Evolutionary conservation across 1,140 invertebrate species (phyloP), one percentile per base, ranked within the genome.

Genomic region (Vanessa tameamea): DNA sequence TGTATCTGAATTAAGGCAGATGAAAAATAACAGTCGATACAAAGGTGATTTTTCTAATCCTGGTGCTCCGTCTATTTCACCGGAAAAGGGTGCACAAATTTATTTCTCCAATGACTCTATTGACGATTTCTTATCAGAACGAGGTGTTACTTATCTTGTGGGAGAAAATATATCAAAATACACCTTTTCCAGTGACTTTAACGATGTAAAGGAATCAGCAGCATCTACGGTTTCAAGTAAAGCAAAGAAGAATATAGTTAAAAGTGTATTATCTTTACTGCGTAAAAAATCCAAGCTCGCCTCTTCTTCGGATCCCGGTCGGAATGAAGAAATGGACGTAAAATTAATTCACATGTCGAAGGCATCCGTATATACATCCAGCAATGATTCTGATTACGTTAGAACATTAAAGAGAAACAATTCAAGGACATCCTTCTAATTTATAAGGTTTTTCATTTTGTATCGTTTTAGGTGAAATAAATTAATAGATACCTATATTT

Each of bases 51-150:
- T 68, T 65, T 74, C 72, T 11, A 82, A 78, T 65, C 75, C 71
- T 47, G 69, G 20, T 13, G 71, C 79, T 11, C 63, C 73, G 64
- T 77, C 79, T 2, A 16, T 76, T n/a, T 84, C 83, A 6, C 82
- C 82, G 5, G 82, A 86, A 50, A 90, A 88, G 67, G 82, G 77
- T 0, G 88, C 86, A 15, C 88, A 92, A 70, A 87, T 82, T 0
- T 79, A 71, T 23, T 89, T 92, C 50, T 85, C 88, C 0, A 92
- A 91, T 48, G 90, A 92, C 69, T 91, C 89, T 3, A 84, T 90
- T 6, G 90, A 92, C 15, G 89, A 91, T 53, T 86, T 87, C 26
- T 23, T 92, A 37, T 88, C 86, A 8, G 87, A 90, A 79, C 63
- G 83, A 64, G 85, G 87, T 0, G 75, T 86, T 20, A 78, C 86